A percentile compares a stretch with the other conserved stretches of the same genome.
Evolutionary conservation across 2,113 vertebrate species (phyloP).

Genomic region (Bothrops jararaca): DNA sequence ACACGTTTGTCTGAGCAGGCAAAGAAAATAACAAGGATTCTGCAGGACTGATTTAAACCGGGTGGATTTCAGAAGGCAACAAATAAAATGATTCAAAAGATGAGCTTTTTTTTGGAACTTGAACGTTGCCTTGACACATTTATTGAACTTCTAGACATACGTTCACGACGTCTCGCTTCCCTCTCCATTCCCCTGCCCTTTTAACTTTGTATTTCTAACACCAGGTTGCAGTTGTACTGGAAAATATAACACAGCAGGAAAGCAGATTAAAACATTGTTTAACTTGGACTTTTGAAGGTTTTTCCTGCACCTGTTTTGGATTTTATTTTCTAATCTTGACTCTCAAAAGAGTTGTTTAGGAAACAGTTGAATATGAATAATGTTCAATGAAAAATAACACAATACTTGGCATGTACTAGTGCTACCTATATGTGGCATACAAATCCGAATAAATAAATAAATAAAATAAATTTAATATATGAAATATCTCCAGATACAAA

Average conservation of each 20-base stretch:
- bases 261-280: constrained; percentile 20
- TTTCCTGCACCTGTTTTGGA: constrained; percentile 19
- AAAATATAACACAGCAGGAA: neutral
- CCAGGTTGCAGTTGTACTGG: neutral
- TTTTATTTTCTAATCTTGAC: neutral
- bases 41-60: accelerated
- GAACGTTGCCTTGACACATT: neutral
- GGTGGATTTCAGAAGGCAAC: constrained; percentile 26
- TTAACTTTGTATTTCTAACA: constrained; percentile 9
- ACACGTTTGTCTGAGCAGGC: neutral
- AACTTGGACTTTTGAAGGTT: constrained; percentile 6
- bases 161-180: neutral
- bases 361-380: neutral
- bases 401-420: neutral
- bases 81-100: constrained; percentile 2
- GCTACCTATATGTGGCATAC: neutral
- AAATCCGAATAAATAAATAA: too few relatives aligned
- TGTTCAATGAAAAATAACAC: neutral
- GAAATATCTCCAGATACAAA: neutral
- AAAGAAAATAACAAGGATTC: constrained; percentile 36
- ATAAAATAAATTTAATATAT: neutral
- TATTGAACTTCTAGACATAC: neutral
- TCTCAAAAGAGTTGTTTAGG: constrained; percentile 2
- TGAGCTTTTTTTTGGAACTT: neutral
- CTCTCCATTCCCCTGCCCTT: neutral